Base-by-base conservation (phyloP, 2,888 invertebrate species). In the Creontiades dilutus region DNA sequence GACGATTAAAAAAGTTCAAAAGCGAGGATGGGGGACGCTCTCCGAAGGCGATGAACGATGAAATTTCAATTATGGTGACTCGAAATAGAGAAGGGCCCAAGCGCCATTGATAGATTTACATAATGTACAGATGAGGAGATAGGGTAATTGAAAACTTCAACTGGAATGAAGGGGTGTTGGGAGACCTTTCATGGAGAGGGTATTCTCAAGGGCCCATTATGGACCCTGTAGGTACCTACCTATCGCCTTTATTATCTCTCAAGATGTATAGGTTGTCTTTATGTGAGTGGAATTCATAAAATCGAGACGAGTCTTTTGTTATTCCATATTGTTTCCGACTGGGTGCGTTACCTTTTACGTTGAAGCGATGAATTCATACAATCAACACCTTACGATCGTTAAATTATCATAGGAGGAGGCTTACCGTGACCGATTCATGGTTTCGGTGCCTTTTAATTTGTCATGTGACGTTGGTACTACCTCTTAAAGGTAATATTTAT, bases 61-160 rank as follows among this genome's bases (percentile, higher is more conserved):
- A 86, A 86, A 75, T 86, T 86, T 86, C 86, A 86, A 86, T 86
- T 86, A 86, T 9, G 37, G 14, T 57, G 61, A 27, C 55, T 37
- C 52, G 37, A 37, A 13, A 86, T 47, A 46, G 16, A 46, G 27
- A 48, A 47, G 75, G 46, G 23, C n/a, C n/a, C 13, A 37, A 37
- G 46, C 86, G 46, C 82, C 82, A 82, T 82, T 52, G 82, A 52
- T 52, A 86, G 28, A 86, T 86, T 86, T 75, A 86, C 86, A 86
- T 86, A 86, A 86, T 75, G 86, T 47, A 75, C 48, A 46, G 86
- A 86, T 48, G 75, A 48, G 48, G 76, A 27, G 86, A 75, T 86
- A 75, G n/a, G 86, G 86, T 86, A 86, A 86, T 86, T 86, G 86
- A 86, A 86, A 86, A 86, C 86, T 46, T 86, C 86, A 68, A 86